Percentiles rank a stretch among this genome's conserved stretches.
Conservation (phyloP, 2,888 invertebrate species). For the Pristionchus maxplancki region DNA sequence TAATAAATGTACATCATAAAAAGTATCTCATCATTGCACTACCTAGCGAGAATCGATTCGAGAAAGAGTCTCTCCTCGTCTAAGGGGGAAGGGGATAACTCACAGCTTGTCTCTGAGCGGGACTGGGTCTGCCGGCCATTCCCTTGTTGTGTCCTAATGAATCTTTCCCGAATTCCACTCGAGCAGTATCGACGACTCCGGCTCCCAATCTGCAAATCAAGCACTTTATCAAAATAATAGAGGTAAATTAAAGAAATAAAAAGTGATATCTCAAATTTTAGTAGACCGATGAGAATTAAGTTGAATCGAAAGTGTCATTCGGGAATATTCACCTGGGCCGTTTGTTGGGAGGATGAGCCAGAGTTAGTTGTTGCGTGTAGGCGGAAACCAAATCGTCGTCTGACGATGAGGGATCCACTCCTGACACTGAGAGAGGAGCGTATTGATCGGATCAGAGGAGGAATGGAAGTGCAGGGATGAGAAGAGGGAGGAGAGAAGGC, state of each 20-base stretch:
- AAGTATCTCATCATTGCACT: neutral
- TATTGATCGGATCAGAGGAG: neutral
- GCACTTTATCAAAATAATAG: neutral
- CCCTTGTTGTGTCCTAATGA: neutral
- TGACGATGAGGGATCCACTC: slow-evolving; percentile 49
- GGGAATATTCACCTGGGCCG: slow-evolving; percentile 18
- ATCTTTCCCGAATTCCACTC: neutral
- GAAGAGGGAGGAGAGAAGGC: neutral
- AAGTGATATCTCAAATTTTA: too few species aligned
- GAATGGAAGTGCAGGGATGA: neutral
- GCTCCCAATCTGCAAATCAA: neutral
- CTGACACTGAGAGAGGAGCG: neutral
- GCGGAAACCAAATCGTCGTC: slow-evolving; percentile 45
- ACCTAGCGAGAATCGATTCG: neutral
- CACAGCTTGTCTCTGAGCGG: slow-evolving; percentile 12
- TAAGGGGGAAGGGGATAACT: neutral
- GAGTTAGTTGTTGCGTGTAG: slow-evolving; percentile 43
- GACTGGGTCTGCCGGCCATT: neutral
- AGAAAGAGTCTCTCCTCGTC: neutral
- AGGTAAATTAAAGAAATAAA: neutral
- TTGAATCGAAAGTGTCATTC: too few species aligned
- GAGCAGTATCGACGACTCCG: neutral
- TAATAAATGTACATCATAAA: neutral
- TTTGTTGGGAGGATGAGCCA: slow-evolving; percentile 50
- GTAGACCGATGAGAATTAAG: too few species aligned